Evolutionary conservation across 2,113 vertebrate genomes (phyloP), one percentile per base, ranked within the genome.

Genomic region (Esox niger): DNA sequence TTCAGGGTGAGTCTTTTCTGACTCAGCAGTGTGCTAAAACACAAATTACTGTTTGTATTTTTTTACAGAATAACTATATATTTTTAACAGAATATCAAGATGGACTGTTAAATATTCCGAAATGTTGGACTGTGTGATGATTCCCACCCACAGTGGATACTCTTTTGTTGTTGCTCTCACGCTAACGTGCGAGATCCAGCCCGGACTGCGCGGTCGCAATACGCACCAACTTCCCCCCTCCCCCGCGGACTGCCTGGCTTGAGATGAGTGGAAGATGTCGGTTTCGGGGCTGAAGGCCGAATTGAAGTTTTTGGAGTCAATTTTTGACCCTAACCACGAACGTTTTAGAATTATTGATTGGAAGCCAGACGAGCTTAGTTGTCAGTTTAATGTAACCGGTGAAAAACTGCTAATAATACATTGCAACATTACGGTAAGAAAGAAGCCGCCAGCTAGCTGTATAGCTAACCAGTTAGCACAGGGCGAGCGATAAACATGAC

Each of bases 241-340:
- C 89, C 88, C 88, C 79, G 86, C 86, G 85, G 15, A 15, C 57
- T 29, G 88, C 85, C 86, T 82, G 56, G 88, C 87, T 88, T 90
- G 91, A 92, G 91, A 93, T 92, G 95, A 93, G 89, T 87, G 92
- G 92, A 95, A 94, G 94, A 97, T 96, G 95, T 96, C 95, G 88
- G 94, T 95, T 88, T 94, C 95, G 89, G 95, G 95, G 93, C 95
- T 98, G 87, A 98, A 96, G 94, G 94, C 95, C 91, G 96, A 98
- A 88, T 91, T 98, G 90, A 94, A 95, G 94, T 95, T 98, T 91
- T 90, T 98, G 87, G 95, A 95, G 91, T 98, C 96, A 85, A 96
- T 98, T 88, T 98, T 98, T 90, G 93, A 95, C 80, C 92, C 93
- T 80, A 95, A 94, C 80, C 96, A 98, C 93, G 95, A 98, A 87